Conservation (phyloP, 2,113 vertebrate genomes). For the Sylvietta virens region DNA sequence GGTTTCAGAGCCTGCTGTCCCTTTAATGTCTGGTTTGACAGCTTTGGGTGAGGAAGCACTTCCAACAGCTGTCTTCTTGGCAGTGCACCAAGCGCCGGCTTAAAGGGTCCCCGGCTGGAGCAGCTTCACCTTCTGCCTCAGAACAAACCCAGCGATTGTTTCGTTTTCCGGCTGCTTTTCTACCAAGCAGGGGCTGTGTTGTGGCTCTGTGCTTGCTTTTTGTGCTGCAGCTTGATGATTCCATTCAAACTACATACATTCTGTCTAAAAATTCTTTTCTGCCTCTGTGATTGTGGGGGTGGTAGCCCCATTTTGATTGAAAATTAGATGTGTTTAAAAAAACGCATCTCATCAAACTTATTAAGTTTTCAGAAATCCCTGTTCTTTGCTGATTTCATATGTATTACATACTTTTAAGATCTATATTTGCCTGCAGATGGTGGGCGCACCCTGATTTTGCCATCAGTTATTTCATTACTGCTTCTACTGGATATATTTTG, state of each 20-base stretch:
- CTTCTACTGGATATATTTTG: not conserved
- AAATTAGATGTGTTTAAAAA: not conserved
- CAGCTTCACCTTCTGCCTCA: conserved; percentile 75
- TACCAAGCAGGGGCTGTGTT: conserved; percentile 41
- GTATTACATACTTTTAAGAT: not conserved
- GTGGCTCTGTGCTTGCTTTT: conserved; percentile 38
- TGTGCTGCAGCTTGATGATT: not conserved
- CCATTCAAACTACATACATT: not conserved
- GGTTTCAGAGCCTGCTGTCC: conserved; percentile 63
- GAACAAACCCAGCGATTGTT: conserved; percentile 79
- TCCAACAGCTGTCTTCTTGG: conserved; percentile 99
- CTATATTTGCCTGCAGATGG: not conserved
- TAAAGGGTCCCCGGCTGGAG: conserved; percentile 83
- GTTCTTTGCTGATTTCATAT: not conserved
- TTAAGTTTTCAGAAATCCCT: not conserved
- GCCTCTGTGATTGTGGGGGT: not conserved
- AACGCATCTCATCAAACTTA: not conserved
- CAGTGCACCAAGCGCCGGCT: conserved; percentile 86
- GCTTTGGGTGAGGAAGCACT: conserved; percentile 87
- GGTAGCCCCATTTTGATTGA: not conserved
- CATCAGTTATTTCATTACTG: not conserved
- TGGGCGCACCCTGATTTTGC: not conserved
- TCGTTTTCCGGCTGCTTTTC: conserved; percentile 70
- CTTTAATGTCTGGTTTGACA: conserved; percentile 86
- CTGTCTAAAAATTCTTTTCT: not conserved